Percentiles rank a stretch among this genome's conserved stretches.
Evolutionary conservation across 2,113 vertebrate species (phyloP).

Genomic region (Halichoeres trimaculatus): DNA sequence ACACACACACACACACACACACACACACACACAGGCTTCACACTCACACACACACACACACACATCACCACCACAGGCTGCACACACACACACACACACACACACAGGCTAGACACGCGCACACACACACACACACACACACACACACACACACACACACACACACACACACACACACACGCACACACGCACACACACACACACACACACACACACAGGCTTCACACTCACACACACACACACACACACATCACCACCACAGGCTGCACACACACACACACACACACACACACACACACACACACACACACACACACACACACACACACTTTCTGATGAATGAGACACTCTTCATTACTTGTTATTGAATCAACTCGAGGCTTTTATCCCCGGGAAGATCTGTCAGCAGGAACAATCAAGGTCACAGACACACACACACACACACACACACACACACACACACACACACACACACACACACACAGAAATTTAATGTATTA

Average conservation of each 20-base stretch:
- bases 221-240: no score
- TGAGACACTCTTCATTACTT: no score
- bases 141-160: not conserved
- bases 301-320: constrained; percentile 3
- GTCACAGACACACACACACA: no score
- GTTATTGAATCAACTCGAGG: no score
- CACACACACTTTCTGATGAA: no score
- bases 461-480: no score
- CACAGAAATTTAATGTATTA: no score
- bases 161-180: not conserved
- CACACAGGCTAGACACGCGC: not conserved
- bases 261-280: constrained; percentile 6
- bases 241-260: not conserved
- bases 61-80: not conserved
- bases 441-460: no score
- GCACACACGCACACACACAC: not conserved
- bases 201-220: no score
- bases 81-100: not conserved
- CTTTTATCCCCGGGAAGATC: no score
- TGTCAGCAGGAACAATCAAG: no score
- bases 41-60: constrained; percentile 7
- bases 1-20: not conserved
- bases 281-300: not conserved
- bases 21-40: not conserved
- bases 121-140: no score